These are phyloP conservation scores for Parnassius glacialis DNA, from an alignment of 2,888 invertebrate genomes.

Conservation along the genomic window DNA sequence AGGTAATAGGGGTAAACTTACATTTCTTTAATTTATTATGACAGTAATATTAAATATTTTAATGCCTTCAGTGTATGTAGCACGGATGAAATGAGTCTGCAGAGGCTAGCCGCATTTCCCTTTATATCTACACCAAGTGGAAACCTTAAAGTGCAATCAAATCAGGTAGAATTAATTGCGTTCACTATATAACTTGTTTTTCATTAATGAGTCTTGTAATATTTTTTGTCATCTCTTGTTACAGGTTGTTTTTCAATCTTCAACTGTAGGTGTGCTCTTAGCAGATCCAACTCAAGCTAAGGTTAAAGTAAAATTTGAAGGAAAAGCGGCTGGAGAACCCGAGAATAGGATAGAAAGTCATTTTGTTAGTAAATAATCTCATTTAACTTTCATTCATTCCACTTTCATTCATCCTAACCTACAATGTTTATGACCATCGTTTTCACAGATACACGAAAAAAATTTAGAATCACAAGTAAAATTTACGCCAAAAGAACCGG, in stretches of 20 bases:
- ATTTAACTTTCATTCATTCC: not conserved
- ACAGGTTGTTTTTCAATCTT: conserved; percentile 85
- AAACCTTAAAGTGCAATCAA: conserved; percentile 84
- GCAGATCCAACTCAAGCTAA: conserved; percentile 84
- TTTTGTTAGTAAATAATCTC: conserved; percentile 40
- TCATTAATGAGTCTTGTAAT: no score
- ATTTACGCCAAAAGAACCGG: conserved; percentile 43
- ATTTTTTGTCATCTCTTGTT: not conserved
- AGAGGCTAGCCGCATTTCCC: conserved; percentile 77
- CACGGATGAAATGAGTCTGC: conserved; percentile 45
- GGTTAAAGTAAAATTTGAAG: conserved; percentile 81
- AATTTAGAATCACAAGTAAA: conserved; percentile 47
- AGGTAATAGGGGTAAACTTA: conserved; percentile 44
- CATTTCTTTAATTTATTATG: not conserved
- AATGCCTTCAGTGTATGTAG: conserved; percentile 49
- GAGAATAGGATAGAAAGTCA: conserved; percentile 44
- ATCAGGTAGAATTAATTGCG: conserved; percentile 74
- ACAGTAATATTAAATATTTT: no score
- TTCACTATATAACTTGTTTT: not conserved
- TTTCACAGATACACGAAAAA: conserved; percentile 41
- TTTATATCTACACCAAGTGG: conserved; percentile 85
- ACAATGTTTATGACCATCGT: not conserved
- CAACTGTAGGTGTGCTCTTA: conserved; percentile 84
- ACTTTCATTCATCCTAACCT: not conserved
- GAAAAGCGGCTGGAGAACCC: conserved; percentile 52